Evolutionary conservation across 2,888 invertebrate species (phyloP).

Genomic region (Lasioglossum calceatum): DNA sequence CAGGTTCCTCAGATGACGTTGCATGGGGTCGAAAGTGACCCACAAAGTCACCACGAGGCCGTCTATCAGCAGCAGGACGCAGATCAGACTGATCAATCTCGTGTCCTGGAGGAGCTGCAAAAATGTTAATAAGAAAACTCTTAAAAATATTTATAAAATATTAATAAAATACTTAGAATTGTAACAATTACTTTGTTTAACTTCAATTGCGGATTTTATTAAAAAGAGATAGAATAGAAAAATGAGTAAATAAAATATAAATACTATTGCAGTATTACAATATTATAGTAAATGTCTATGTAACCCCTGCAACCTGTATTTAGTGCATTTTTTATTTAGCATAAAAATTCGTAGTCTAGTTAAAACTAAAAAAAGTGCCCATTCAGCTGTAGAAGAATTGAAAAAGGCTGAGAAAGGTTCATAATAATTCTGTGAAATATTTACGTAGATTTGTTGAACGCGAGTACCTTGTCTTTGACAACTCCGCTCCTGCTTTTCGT

Average conservation of each 20-base stretch:
- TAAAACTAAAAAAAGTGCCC: too few relatives aligned
- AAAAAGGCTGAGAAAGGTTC: neutral
- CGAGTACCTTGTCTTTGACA: constrained; percentile 91
- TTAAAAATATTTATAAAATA: too few relatives aligned
- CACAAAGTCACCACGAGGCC: constrained; percentile 93
- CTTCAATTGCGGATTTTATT: too few relatives aligned
- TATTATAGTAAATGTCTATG: too few relatives aligned
- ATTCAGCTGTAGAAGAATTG: neutral
- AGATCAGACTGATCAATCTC: constrained; percentile 93
- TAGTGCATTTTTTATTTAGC: neutral
- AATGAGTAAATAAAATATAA: too few relatives aligned
- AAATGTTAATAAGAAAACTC: neutral
- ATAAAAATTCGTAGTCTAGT: neutral
- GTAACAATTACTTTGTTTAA: neutral
- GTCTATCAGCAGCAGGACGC: constrained; percentile 92
- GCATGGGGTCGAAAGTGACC: constrained; percentile 95
- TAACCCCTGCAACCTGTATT: too few relatives aligned
- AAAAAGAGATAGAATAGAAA: too few relatives aligned
- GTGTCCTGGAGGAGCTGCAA: constrained; percentile 93
- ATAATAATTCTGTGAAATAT: neutral
- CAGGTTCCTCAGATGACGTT: constrained; percentile 92
- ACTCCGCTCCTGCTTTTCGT: constrained; percentile 92
- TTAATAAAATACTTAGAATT: too few relatives aligned
- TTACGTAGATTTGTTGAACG: neutral
- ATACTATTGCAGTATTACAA: too few relatives aligned